These are phyloP conservation scores for Notospermus geniculatus DNA, from an alignment of 1,140 invertebrate genomes.

Conservation along the genomic window DNA sequence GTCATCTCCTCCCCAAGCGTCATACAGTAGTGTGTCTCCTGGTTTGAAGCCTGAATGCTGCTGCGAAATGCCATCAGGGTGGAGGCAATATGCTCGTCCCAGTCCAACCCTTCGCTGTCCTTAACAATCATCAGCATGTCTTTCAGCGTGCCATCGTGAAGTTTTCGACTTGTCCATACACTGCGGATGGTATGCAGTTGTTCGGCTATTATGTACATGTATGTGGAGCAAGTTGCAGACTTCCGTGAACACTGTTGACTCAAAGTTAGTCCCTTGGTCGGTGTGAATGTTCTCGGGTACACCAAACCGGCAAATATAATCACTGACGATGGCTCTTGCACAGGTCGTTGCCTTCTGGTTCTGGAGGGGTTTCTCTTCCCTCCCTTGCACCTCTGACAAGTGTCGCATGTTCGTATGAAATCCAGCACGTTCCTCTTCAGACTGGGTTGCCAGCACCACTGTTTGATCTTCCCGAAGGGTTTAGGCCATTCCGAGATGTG, in stretches of 20 bases:
- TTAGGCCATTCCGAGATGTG: too few species aligned
- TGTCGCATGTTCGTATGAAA: too few species aligned
- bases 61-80: slow-evolving; percentile 21
- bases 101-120: slow-evolving; percentile 26
- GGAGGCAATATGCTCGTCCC: slow-evolving; percentile 27
- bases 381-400: too few species aligned
- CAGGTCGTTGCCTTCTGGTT: slow-evolving; percentile 24
- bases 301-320: slow-evolving; percentile 26
- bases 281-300: slow-evolving; percentile 15
- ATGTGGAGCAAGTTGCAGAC: slow-evolving; percentile 18
- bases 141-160: slow-evolving; percentile 26
- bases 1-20: too few species aligned
- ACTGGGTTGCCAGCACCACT: too few species aligned
- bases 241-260: slow-evolving; percentile 23
- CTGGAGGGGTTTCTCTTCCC: too few species aligned
- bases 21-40: too few species aligned
- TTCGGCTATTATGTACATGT: slow-evolving; percentile 16
- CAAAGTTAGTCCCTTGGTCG: slow-evolving; percentile 27
- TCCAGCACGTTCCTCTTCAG: too few species aligned
- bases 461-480: too few species aligned
- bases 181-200: slow-evolving; percentile 33
- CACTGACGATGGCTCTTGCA: slow-evolving; percentile 10
- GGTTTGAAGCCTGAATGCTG: too few species aligned
- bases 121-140: slow-evolving; percentile 34
- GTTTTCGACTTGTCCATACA: slow-evolving; percentile 33